Conservation (phyloP, 2,113 vertebrate species). For the Drymodes brunneopygia region DNA sequence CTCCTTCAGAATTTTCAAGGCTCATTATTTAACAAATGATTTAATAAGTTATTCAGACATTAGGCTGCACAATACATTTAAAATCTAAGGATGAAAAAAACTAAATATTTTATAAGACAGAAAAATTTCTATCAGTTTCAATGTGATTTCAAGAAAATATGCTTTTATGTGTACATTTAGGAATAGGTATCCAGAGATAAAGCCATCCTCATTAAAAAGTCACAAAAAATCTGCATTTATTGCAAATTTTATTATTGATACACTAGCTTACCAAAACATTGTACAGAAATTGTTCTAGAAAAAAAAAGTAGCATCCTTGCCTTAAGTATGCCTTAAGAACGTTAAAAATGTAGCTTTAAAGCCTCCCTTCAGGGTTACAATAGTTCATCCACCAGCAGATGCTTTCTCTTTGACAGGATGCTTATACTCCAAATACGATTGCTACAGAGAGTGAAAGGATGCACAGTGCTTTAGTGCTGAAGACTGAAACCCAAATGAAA, state of each 20-base stretch:
- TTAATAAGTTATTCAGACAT: not conserved
- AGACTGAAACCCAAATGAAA: not conserved
- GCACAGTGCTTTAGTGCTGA: not conserved
- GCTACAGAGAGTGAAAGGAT: not conserved
- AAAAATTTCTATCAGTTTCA: not conserved
- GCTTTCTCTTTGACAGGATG: not conserved
- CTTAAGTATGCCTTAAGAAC: not conserved
- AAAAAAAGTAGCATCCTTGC: not conserved
- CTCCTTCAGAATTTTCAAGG: slow-evolving; percentile 39
- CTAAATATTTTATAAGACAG: not conserved
- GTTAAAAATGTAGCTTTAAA: not conserved
- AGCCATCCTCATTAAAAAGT: not conserved
- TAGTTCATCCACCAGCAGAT: not conserved
- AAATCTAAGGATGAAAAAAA: not conserved
- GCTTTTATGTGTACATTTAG: not conserved
- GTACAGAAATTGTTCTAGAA: not conserved
- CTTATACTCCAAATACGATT: not conserved
- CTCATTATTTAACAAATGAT: slow-evolving; percentile 24
- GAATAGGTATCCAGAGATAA: not conserved
- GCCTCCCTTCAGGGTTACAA: not conserved
- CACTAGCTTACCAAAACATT: not conserved
- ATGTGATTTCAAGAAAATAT: not conserved
- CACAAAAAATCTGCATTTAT: not conserved
- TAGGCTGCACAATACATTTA: not conserved
- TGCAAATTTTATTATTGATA: not conserved